These are phyloP conservation scores for Trogon surrucura DNA, from an alignment of 2,113 vertebrate species.

Conservation along the genomic window DNA sequence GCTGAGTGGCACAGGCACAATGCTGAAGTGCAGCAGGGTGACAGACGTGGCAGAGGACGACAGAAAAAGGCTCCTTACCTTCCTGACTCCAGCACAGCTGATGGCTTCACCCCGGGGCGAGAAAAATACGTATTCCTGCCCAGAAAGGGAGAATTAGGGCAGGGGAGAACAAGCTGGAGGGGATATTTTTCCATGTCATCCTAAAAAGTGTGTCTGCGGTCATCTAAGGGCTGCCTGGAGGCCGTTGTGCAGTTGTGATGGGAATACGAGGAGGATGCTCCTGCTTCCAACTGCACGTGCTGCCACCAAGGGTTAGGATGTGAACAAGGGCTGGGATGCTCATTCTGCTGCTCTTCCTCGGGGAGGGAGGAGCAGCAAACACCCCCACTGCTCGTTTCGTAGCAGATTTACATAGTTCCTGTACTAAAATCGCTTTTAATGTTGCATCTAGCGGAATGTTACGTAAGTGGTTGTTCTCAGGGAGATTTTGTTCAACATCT, in stretches of 20 bases:
- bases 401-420: neutral
- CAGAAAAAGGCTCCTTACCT: neutral
- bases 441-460: neutral
- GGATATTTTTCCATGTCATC: neutral
- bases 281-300: neutral
- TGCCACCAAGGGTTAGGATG: neutral
- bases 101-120: neutral
- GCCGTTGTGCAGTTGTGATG: fast-evolving
- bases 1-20: neutral
- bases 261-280: neutral
- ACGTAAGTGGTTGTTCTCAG: fast-evolving
- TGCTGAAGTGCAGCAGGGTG: neutral
- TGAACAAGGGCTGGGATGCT: neutral
- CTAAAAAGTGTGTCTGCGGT: neutral
- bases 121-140: neutral
- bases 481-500: neutral
- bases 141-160: neutral
- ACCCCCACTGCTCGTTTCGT: neutral
- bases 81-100: neutral
- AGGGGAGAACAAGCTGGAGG: neutral
- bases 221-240: neutral
- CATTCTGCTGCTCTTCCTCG: neutral
- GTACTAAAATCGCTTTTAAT: neutral
- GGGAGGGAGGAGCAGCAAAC: neutral
- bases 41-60: fast-evolving